A percentile compares a stretch with the other conserved stretches of the same genome.
These are phyloP conservation scores for Neotragus pygmaeus DNA, from an alignment of 2,113 vertebrate genomes.

Conservation along the genomic window DNA sequence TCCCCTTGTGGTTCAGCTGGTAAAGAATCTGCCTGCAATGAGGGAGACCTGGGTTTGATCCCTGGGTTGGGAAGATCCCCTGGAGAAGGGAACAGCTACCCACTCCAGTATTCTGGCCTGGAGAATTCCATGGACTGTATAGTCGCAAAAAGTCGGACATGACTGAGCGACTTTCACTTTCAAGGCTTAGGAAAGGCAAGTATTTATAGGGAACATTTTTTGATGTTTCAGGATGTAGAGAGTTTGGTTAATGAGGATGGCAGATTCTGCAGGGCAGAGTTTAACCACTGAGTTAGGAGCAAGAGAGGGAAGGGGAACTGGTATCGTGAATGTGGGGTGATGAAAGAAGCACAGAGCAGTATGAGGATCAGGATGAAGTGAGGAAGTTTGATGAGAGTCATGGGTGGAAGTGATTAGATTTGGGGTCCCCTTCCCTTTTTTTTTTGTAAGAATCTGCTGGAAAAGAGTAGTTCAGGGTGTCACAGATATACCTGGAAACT, in stretches of 20 bases:
- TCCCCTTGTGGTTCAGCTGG: background rate
- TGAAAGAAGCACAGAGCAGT: background rate
- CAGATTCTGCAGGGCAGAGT: background rate
- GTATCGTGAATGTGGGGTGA: background rate
- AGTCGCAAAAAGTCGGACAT: background rate
- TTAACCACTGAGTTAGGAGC: background rate
- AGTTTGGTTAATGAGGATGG: background rate
- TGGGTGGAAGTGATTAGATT: background rate
- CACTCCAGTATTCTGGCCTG: background rate
- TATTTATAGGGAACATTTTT: background rate
- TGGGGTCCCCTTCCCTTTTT: background rate
- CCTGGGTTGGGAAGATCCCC: background rate
- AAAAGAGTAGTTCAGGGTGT: background rate
- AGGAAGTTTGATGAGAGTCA: background rate
- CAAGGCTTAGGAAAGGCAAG: background rate
- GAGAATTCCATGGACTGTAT: background rate
- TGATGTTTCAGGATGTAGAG: background rate
- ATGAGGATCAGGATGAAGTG: background rate
- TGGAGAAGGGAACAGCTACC: background rate
- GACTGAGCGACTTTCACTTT: background rate
- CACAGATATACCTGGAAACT: background rate
- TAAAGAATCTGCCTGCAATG: background rate
- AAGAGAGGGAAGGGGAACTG: background rate
- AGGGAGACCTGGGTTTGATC: background rate
- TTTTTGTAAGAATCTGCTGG: background rate